Conservation (phyloP, 37 sponge, comb jelly and placozoan genomes). For the Cladorhizidae sp. region DNA sequence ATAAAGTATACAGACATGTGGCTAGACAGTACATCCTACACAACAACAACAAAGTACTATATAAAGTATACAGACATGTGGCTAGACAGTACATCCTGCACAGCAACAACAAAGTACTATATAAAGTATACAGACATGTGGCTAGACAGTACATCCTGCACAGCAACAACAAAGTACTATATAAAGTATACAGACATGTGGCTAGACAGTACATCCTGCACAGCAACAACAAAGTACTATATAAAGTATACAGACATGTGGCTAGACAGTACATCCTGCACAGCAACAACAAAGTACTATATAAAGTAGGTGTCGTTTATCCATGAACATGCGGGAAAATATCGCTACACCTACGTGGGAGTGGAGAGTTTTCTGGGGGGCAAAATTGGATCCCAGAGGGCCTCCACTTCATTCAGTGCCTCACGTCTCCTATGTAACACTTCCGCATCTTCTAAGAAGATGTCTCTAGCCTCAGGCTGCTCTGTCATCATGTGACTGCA, state of each 20-base stretch:
- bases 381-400: slow-evolving; percentile 23
- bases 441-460: slow-evolving; percentile 35
- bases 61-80: slow-evolving; percentile 25
- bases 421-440: slow-evolving; percentile 16
- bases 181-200: slow-evolving; percentile 25
- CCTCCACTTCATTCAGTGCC: slow-evolving; percentile 13
- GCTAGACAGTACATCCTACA: neutral
- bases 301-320: too few species aligned
- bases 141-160: neutral
- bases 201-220: neutral
- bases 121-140: slow-evolving; percentile 25
- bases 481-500: slow-evolving; percentile 45
- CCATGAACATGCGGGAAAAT: neutral
- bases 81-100: neutral
- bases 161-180: slow-evolving; percentile 4
- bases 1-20: slow-evolving; percentile 25
- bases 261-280: neutral
- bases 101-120: slow-evolving; percentile 4
- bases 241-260: slow-evolving; percentile 25
- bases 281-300: neutral
- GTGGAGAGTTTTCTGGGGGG: slow-evolving; percentile 28
- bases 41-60: slow-evolving; percentile 6
- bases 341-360: slow-evolving; percentile 25
- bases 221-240: slow-evolving; percentile 4
- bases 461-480: slow-evolving; percentile 5